Conservation (phyloP, 2,797 vertebrate species). For the Mastacembelus armatus region DNA sequence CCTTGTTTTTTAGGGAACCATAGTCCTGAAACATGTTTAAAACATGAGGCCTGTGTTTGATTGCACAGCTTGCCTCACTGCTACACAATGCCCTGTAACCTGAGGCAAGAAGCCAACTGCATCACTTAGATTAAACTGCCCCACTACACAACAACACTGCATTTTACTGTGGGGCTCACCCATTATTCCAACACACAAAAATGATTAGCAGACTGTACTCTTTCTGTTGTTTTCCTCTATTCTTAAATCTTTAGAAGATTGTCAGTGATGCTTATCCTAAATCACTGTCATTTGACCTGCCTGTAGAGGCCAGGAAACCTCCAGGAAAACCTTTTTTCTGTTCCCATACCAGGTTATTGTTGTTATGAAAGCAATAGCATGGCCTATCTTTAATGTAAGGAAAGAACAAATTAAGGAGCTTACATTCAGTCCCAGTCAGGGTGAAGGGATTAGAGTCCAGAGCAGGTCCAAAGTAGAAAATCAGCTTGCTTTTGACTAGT, state of each 20-base stretch:
- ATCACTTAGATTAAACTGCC: slow-evolving; percentile 44
- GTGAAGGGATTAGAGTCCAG: slow-evolving; percentile 49
- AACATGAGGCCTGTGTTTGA: slow-evolving; percentile 59
- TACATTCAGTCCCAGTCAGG: slow-evolving; percentile 57
- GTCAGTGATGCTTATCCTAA: background rate
- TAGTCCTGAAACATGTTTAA: slow-evolving; percentile 70
- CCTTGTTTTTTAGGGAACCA: too few relatives aligned
- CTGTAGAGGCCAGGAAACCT: background rate
- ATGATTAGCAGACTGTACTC: background rate
- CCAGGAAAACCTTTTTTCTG: too few relatives aligned
- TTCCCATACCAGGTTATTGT: too few relatives aligned
- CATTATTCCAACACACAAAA: background rate
- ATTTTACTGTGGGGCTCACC: background rate
- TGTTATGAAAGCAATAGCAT: background rate
- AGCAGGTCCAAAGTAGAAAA: slow-evolving; percentile 48
- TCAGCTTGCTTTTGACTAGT: slow-evolving; percentile 33
- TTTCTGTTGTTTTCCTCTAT: background rate
- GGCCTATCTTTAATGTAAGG: background rate
- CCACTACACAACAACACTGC: slow-evolving; percentile 8
- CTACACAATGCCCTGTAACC: slow-evolving; percentile 69
- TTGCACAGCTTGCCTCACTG: slow-evolving; percentile 16
- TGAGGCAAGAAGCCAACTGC: slow-evolving; percentile 48
- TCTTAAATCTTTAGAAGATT: background rate
- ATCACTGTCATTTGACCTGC: background rate
- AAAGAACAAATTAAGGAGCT: slow-evolving; percentile 60